Evolutionary conservation across 2,888 invertebrate species (phyloP).

Genomic region (Thymelicus acteon): DNA sequence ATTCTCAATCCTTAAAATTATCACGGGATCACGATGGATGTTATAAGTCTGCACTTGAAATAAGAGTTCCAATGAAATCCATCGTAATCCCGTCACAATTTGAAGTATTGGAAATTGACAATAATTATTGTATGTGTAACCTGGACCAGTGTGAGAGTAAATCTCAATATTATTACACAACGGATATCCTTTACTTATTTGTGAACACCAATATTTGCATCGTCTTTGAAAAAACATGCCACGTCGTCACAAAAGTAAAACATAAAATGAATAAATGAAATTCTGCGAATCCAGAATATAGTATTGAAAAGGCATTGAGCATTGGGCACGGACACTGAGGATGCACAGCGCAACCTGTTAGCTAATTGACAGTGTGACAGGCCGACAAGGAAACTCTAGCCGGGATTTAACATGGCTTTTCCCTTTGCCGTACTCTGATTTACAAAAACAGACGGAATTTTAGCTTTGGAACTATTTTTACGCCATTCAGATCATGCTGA

Average conservation of each 20-base stretch:
- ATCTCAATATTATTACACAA: too few species aligned
- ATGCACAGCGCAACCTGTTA: constrained; percentile 29
- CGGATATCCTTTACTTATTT: too few species aligned
- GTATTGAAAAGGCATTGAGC: constrained; percentile 6
- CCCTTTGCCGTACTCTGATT: not conserved
- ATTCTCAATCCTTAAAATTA: too few species aligned
- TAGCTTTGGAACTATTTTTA: not conserved
- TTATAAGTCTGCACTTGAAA: too few species aligned
- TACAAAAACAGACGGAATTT: constrained; percentile 7
- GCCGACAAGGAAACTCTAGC: constrained; percentile 12
- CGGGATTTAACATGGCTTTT: constrained; percentile 14
- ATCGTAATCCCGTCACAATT: too few species aligned
- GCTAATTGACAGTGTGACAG: constrained; percentile 43
- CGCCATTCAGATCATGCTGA: not conserved
- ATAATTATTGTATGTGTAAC: too few species aligned
- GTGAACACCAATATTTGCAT: too few species aligned
- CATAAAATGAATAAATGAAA: not conserved
- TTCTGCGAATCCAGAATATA: not conserved
- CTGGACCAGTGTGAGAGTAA: too few species aligned
- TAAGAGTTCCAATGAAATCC: too few species aligned
- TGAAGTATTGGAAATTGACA: too few species aligned
- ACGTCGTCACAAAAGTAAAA: not conserved
- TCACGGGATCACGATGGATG: too few species aligned
- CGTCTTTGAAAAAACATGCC: too few species aligned
- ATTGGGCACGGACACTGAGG: constrained; percentile 1